Percentiles rank a stretch among this genome's conserved stretches.
Evolutionary conservation across 1,140 invertebrate species (phyloP).

Genomic region (Cotesia typhae): DNA sequence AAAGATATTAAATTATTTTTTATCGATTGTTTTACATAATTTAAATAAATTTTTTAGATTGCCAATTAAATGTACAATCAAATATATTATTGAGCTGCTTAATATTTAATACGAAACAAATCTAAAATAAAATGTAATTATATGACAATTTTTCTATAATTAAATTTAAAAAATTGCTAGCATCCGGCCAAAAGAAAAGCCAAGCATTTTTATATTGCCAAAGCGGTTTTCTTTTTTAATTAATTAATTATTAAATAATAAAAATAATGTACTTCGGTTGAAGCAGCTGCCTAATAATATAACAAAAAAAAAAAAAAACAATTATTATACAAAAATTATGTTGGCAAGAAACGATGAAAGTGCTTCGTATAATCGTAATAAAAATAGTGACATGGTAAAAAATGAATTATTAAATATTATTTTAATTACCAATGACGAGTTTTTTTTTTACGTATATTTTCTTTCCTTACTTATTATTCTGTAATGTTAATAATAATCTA

Average conservation of each 20-base stretch:
- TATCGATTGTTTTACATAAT: neutral
- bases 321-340: slow-evolving; percentile 40
- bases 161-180: slow-evolving; percentile 18
- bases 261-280: slow-evolving; percentile 27
- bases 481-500: slow-evolving; percentile 4
- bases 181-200: slow-evolving; percentile 31
- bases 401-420: slow-evolving; percentile 38
- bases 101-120: slow-evolving; percentile 31
- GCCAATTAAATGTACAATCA: slow-evolving; percentile 19
- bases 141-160: slow-evolving; percentile 9
- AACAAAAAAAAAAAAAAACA: slow-evolving; percentile 31
- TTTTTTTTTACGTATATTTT: slow-evolving; percentile 42
- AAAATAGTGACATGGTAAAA: slow-evolving; percentile 24
- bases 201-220: slow-evolving; percentile 16
- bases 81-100: slow-evolving; percentile 35
- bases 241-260: slow-evolving; percentile 1
- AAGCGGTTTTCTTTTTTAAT: slow-evolving; percentile 24
- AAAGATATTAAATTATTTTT: neutral
- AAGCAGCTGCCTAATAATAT: slow-evolving; percentile 37
- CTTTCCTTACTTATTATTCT: slow-evolving; percentile 29
- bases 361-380: slow-evolving; percentile 31
- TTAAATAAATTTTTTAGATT: slow-evolving; percentile 8
- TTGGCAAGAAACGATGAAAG: slow-evolving; percentile 42
- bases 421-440: slow-evolving; percentile 42
- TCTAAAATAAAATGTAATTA: slow-evolving; percentile 8